Conservation (phyloP, 2,888 invertebrate genomes). For the Cyaniris semiargus region DNA sequence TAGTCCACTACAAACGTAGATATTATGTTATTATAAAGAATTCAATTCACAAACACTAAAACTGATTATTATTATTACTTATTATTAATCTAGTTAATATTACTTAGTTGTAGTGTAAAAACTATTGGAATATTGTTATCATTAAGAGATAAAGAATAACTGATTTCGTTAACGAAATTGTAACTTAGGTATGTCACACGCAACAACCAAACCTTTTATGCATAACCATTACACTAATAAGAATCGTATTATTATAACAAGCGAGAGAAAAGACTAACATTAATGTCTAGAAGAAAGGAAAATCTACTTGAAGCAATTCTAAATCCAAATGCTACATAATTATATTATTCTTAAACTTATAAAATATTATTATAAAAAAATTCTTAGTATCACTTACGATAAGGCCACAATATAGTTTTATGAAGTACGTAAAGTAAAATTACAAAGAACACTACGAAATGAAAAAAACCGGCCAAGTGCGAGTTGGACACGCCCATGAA, state of each 20-base stretch:
- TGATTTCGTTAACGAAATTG: neutral
- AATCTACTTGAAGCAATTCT: neutral
- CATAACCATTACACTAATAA: neutral
- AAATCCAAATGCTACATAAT: neutral
- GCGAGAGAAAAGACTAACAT: neutral
- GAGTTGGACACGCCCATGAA: too few relatives aligned
- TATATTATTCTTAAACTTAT: neutral
- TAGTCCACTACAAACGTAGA: neutral
- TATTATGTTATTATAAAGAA: neutral
- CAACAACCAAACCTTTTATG: neutral
- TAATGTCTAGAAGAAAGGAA: neutral
- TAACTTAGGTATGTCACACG: neutral
- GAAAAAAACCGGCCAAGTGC: too few relatives aligned
- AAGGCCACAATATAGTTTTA: slow-evolving; percentile 16
- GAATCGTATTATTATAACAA: neutral
- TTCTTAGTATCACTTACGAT: slow-evolving; percentile 1
- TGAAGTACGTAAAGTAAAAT: neutral
- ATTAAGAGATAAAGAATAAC: neutral
- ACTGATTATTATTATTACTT: neutral
- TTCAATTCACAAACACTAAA: neutral
- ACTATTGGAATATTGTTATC: neutral
- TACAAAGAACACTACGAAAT: neutral
- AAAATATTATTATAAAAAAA: neutral
- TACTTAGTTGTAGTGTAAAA: neutral
- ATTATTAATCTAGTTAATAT: neutral